Base-by-base conservation (phyloP, 1,140 invertebrate genomes). In the Diachasmimorpha longicaudata region DNA sequence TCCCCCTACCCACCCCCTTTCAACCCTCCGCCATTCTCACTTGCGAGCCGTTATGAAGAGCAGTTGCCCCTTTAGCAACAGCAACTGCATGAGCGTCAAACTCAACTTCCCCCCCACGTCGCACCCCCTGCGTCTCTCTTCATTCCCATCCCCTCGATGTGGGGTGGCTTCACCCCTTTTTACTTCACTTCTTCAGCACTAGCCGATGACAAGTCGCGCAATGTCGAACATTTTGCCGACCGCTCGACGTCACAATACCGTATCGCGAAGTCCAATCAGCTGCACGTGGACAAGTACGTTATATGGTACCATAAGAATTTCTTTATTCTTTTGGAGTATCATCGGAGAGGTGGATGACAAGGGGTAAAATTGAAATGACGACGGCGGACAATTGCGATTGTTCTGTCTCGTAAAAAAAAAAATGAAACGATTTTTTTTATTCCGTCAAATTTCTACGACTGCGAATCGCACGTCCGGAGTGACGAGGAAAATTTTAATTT, bases 141-240 rank as follows among this genome's bases (percentile, higher is more conserved):
- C 14, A n/a, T 2, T 0, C 2, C 14, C 14, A 52, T 14, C 44
- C 58, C n/a, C 63, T 67, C 52, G 1, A 3, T 74, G 67, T 39
- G 25, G 48, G 55, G 46, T 71, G 2, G 25, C 76, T 44, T 70
- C 25, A 52, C 31, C 46, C 69, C 36, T 52, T 71, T 68, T 70
- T 70, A 16, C 63, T 74, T 55, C 52, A 39, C 31, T 70, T 21
- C 71, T 36, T 70, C 66, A n/a, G 19, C 31, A 52, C 39, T 48
- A 70, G n/a, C 21, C 75, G 78, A 82, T 83, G 81, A 83, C 82
- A 82, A 70, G 68, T 73, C 71, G 75, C 78, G 81, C 80, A 80
- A 81, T 80, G 79, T 75, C 67, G 16, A 58, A 70, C 21, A 39
- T 71, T n/a, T 55, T 74, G 77, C 72, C 80, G 79, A 83, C 78